Evolutionary conservation across 2,113 vertebrate genomes (phyloP).

Genomic region (Illadopsis cleaveri): DNA sequence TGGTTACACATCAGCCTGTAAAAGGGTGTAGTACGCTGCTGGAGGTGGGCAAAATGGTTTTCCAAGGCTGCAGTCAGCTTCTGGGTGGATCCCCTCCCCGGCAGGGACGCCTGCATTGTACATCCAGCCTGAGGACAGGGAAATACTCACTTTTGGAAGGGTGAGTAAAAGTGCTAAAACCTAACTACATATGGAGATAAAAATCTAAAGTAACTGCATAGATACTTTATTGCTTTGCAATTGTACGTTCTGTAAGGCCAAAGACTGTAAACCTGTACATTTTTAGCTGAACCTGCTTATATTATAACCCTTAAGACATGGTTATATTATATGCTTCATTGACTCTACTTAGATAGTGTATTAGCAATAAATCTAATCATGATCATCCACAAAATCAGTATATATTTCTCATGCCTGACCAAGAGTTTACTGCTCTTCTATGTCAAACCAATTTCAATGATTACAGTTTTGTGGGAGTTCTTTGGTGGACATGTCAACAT

Average conservation of each 20-base stretch:
- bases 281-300: not conserved
- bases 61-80: not conserved
- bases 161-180: not conserved
- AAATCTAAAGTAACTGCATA: not conserved
- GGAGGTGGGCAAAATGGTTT: not conserved
- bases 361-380: not conserved
- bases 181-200: not conserved
- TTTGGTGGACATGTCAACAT: slow-evolving; percentile 22
- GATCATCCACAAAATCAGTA: not conserved
- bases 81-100: fast-evolving
- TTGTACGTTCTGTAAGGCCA: not conserved
- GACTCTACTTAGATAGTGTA: not conserved
- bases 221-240: not conserved
- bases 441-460: slow-evolving; percentile 38
- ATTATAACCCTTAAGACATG: not conserved
- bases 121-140: not conserved
- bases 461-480: slow-evolving; percentile 6
- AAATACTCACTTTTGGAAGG: not conserved
- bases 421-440: not conserved
- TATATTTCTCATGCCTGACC: not conserved
- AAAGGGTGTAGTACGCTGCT: not conserved
- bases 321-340: not conserved
- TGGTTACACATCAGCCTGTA: not conserved
- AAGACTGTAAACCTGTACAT: not conserved
- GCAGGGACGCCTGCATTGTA: fast-evolving